phyloP scores from a whole-genome alignment of 2,797 vertebrate genomes.

The Xyrichtys novacula region DNA sequence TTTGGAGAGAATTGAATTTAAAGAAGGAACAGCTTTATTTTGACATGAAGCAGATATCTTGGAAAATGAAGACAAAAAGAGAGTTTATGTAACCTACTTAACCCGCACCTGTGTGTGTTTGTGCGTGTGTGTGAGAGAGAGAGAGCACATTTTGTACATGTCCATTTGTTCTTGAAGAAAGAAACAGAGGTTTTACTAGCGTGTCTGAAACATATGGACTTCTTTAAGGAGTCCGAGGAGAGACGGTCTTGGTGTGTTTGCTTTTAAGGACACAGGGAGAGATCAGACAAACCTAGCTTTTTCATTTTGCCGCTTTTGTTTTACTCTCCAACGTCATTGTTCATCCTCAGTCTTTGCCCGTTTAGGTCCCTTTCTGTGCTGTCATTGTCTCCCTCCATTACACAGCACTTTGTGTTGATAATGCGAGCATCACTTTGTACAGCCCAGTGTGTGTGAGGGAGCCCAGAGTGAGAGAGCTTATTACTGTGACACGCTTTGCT shows the following conservation, averaged over 20 bases:
- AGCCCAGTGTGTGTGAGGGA: not conserved
- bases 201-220: conserved; percentile 64
- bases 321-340: conserved; percentile 36
- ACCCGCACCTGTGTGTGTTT: conserved; percentile 62
- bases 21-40: conserved; percentile 55
- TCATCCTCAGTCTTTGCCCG: conserved; percentile 30
- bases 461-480: conserved; percentile 32
- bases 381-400: conserved; percentile 7
- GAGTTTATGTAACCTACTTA: conserved; percentile 9
- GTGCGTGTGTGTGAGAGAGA: not conserved
- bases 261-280: conserved; percentile 49
- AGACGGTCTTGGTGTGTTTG: conserved; percentile 16
- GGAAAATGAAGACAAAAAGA: conserved; percentile 5
- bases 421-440: not conserved
- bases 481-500: conserved; percentile 31
- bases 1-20: conserved; percentile 32
- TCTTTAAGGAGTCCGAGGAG: conserved; percentile 49
- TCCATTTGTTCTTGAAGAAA: conserved; percentile 7
- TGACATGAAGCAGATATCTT: conserved; percentile 42
- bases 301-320: conserved; percentile 24
- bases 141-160: conserved; percentile 8
- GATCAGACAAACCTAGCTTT: conserved; percentile 59
- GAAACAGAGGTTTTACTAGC: conserved; percentile 12
- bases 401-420: conserved; percentile 23
- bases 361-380: conserved; percentile 20